These are phyloP conservation scores for Cyprinodon diabolis DNA, from an alignment of 2,797 vertebrate species.

Conservation along the genomic window DNA sequence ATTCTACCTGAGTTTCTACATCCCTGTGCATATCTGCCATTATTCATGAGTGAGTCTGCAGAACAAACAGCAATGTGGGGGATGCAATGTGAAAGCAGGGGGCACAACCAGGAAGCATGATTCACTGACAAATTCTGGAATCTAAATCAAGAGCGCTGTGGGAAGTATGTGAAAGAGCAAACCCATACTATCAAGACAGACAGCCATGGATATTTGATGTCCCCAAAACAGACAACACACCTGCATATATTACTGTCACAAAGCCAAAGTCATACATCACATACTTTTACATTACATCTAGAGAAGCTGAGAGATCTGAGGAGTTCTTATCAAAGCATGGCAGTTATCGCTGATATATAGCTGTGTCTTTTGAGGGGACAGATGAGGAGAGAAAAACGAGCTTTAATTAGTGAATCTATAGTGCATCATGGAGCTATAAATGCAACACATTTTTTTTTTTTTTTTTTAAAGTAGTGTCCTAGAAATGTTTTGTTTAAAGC, in stretches of 20 bases:
- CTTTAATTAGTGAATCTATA: slow-evolving; percentile 59
- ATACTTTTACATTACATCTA: slow-evolving; percentile 23
- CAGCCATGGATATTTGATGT: slow-evolving; percentile 32
- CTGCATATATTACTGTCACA: slow-evolving; percentile 51
- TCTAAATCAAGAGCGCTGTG: slow-evolving; percentile 57
- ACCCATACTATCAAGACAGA: slow-evolving; percentile 21
- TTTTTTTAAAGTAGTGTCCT: not conserved
- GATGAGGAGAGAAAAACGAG: slow-evolving; percentile 55
- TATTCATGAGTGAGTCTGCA: slow-evolving; percentile 42
- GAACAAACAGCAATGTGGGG: slow-evolving; percentile 7
- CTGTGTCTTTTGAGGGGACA: slow-evolving; percentile 56
- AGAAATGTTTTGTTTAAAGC: not conserved
- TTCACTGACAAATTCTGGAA: slow-evolving; percentile 54
- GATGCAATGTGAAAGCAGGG: slow-evolving; percentile 33
- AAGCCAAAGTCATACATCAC: slow-evolving; percentile 38
- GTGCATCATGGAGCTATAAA: slow-evolving; percentile 70
- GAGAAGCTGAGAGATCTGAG: slow-evolving; percentile 36
- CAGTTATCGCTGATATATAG: slow-evolving; percentile 64
- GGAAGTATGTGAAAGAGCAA: slow-evolving; percentile 42
- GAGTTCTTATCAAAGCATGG: slow-evolving; percentile 57
- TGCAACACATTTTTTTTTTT: slow-evolving; percentile 55
- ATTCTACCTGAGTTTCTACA: not conserved
- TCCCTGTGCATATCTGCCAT: slow-evolving; percentile 31
- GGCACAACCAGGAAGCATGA: slow-evolving; percentile 56
- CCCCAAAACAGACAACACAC: slow-evolving; percentile 36